Conservation (phyloP, 2,888 invertebrate species). For the Microplitis deprimator region DNA sequence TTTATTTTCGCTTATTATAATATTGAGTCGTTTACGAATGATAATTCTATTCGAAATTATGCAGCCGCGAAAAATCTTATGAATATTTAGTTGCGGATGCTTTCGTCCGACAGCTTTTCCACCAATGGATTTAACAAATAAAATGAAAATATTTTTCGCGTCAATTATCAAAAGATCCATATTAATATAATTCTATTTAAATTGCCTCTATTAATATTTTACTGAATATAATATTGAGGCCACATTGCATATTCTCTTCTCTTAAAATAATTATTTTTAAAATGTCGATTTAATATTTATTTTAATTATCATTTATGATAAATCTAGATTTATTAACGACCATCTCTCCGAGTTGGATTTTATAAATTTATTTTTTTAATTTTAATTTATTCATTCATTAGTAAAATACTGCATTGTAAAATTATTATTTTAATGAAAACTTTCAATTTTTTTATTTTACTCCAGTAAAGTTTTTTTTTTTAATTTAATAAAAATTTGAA, state of each 20-base stretch:
- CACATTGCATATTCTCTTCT: background rate
- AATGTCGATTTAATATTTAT: background rate
- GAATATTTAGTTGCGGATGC: slow-evolving; percentile 46
- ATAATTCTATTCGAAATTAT: slow-evolving; percentile 40
- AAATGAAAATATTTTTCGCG: background rate
- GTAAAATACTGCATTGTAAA: no score
- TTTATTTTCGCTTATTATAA: background rate
- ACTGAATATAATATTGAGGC: background rate
- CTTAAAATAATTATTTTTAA: background rate
- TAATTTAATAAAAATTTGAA: no score
- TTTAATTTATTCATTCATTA: no score
- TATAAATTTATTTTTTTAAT: no score
- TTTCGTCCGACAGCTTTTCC: slow-evolving; percentile 18
- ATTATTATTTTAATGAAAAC: no score
- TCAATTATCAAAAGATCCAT: background rate
- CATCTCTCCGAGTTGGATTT: no score
- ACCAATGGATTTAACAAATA: slow-evolving; percentile 10
- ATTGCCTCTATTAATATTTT: background rate
- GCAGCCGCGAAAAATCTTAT: slow-evolving; percentile 37
- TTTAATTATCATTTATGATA: background rate
- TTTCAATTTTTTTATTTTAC: no score
- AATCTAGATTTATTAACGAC: no score
- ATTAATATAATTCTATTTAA: background rate
- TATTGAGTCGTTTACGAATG: slow-evolving; percentile 26
- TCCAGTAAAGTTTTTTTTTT: no score